Percentiles rank a stretch among this genome's conserved stretches.
phyloP scores from a whole-genome alignment of 1,140 invertebrate genomes.

The Venturia canescens region DNA sequence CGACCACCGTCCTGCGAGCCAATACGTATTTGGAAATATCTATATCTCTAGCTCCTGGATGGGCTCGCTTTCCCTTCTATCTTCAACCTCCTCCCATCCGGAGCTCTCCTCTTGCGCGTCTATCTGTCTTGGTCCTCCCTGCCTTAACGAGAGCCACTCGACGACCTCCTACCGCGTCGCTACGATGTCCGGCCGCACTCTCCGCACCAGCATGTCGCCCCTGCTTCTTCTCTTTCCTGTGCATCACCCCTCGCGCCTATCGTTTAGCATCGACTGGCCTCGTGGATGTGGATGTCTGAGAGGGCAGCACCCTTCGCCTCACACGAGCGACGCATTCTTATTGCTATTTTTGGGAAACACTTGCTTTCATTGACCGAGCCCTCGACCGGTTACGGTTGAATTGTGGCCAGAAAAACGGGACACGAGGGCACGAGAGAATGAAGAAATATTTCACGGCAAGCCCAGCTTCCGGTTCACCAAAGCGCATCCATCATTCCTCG shows the following conservation, averaged over 20 bases:
- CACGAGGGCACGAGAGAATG: background rate
- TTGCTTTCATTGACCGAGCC: background rate
- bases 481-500: too few relatives aligned
- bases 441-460: background rate
- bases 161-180: slow-evolving; percentile 29
- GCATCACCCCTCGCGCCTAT: background rate
- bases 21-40: slow-evolving; percentile 3
- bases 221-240: background rate
- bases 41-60: background rate
- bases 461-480: too few relatives aligned
- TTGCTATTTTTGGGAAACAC: background rate
- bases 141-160: slow-evolving; percentile 48
- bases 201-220: background rate
- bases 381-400: background rate
- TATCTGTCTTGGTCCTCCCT: background rate
- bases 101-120: background rate
- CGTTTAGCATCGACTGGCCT: background rate
- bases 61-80: background rate
- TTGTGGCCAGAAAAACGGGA: background rate
- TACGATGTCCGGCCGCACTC: slow-evolving; percentile 17
- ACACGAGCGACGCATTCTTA: background rate
- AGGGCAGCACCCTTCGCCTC: background rate
- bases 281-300: background rate
- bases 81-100: background rate
- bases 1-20: background rate